Percentiles rank a stretch among this genome's conserved stretches.
Evolutionary conservation across 1,140 invertebrate species (phyloP).

Genomic region (Drosophila ercepeae): DNA sequence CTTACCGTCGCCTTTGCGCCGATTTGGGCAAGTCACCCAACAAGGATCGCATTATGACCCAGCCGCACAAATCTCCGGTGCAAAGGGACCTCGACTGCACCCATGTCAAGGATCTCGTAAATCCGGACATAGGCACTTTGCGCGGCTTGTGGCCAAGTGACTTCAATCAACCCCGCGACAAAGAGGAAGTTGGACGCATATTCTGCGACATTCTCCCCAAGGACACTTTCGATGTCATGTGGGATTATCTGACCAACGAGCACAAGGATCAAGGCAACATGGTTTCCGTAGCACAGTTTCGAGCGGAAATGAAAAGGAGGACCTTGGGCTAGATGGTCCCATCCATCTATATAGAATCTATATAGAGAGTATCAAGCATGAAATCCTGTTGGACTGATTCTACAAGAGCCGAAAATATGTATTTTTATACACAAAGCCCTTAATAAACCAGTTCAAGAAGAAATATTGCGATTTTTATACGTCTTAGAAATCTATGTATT

Average conservation of each 20-base stretch:
- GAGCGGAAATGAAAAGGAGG: constrained; percentile 26
- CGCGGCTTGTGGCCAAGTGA: constrained; percentile 56
- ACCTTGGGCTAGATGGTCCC: not conserved
- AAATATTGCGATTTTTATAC: not conserved
- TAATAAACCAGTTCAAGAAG: not conserved
- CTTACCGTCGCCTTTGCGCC: constrained; percentile 58
- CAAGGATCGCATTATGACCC: not conserved
- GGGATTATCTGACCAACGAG: constrained; percentile 33
- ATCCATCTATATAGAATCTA: too few relatives aligned
- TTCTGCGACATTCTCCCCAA: constrained; percentile 45
- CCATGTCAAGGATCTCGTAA: constrained; percentile 46
- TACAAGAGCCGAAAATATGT: too few relatives aligned
- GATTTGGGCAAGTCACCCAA: constrained; percentile 47
- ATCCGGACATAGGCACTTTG: constrained; percentile 29
- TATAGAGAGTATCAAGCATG: not conserved
- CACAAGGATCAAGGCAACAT: constrained; percentile 15
- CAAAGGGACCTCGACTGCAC: constrained; percentile 37
- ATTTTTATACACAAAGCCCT: not conserved
- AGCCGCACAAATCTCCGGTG: not conserved
- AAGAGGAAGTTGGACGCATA: constrained; percentile 50
- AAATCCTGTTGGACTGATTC: not conserved
- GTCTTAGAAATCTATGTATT: not conserved
- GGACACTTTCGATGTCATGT: constrained; percentile 43
- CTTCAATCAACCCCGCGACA: constrained; percentile 39
- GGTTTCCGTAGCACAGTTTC: constrained; percentile 49